Conservation (phyloP, 2,113 vertebrate genomes). For the Lagenorhynchus albirostris region DNA sequence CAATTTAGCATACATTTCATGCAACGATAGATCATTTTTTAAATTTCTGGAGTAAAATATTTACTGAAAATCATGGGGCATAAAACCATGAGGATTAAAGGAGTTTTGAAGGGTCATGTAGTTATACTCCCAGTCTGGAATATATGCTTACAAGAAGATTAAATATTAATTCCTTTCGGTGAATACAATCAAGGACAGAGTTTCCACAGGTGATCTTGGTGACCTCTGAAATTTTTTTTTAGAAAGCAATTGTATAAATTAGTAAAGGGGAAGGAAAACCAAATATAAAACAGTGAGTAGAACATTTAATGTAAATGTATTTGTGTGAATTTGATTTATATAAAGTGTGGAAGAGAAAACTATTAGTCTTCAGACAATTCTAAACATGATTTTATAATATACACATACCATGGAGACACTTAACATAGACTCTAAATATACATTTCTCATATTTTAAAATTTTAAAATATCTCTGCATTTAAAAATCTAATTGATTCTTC, state of each 20-base stretch:
- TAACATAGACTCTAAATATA: background rate
- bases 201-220: background rate
- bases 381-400: background rate
- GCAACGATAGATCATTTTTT: background rate
- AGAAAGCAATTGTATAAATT: conserved; percentile 17
- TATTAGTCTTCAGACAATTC: background rate
- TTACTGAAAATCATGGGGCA: conserved; percentile 46
- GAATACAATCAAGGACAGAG: conserved; percentile 1
- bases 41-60: conserved; percentile 53
- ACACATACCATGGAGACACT: background rate
- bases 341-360: background rate
- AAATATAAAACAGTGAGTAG: background rate
- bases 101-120: background rate
- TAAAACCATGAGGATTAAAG: conserved; percentile 42
- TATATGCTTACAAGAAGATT: conserved; percentile 20
- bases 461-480: background rate
- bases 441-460: background rate
- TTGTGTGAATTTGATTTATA: background rate
- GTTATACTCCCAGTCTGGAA: background rate
- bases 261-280: background rate
- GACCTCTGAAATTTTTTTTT: background rate
- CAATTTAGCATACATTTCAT: background rate
- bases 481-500: background rate
- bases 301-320: background rate
- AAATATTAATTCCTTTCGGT: conserved; percentile 55